Conservation (phyloP, 2,888 invertebrate species). For the Falcaria lacertinaria region DNA sequence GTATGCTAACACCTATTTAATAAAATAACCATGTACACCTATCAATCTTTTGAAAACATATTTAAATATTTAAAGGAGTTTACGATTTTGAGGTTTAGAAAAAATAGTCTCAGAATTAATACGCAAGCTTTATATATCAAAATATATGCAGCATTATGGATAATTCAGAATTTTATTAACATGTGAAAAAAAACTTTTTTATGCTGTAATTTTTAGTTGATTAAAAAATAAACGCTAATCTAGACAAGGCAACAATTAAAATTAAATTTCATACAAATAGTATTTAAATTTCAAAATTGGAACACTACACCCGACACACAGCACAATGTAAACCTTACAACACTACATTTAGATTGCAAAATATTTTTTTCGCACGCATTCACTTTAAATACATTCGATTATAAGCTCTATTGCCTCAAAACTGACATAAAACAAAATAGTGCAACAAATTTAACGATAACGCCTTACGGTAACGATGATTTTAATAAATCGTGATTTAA, state of each 20-base stretch:
- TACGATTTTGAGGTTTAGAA: too few relatives aligned
- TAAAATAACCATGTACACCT: slow-evolving; percentile 18
- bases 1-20: slow-evolving; percentile 15
- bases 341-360: slow-evolving; percentile 51
- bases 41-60: slow-evolving; percentile 9
- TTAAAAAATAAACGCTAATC: slow-evolving; percentile 8
- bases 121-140: too few relatives aligned
- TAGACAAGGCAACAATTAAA: slow-evolving; percentile 1
- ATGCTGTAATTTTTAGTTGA: too few relatives aligned
- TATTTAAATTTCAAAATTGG: slow-evolving; percentile 50
- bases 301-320: slow-evolving; percentile 38
- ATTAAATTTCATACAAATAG: slow-evolving; percentile 9
- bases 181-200: too few relatives aligned
- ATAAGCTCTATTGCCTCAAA: slow-evolving; percentile 13
- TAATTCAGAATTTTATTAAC: too few relatives aligned
- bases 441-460: neutral
- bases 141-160: too few relatives aligned
- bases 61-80: too few relatives aligned
- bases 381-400: slow-evolving; percentile 30
- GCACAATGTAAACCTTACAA: slow-evolving; percentile 56
- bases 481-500: slow-evolving; percentile 31
- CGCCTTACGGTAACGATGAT: too few relatives aligned
- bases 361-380: slow-evolving; percentile 60
- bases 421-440: slow-evolving; percentile 15
- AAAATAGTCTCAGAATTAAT: too few relatives aligned